Evolutionary conservation across 2,888 invertebrate genomes (phyloP).

Genomic region (Temnothorax rugatulus): DNA sequence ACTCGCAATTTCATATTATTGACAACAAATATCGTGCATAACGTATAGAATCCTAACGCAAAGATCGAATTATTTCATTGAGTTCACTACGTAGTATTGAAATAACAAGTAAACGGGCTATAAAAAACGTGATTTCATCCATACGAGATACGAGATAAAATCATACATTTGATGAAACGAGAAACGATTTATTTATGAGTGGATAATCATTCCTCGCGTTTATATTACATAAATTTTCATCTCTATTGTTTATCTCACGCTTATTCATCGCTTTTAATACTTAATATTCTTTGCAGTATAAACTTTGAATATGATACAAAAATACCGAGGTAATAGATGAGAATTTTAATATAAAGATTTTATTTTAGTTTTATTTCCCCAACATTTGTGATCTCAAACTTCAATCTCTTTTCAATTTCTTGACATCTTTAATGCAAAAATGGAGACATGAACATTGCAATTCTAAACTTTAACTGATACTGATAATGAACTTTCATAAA

Average conservation of each 20-base stretch:
- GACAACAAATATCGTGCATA: background rate
- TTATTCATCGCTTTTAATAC: background rate
- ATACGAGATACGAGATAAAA: slow-evolving; percentile 11
- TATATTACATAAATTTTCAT: slow-evolving; percentile 16
- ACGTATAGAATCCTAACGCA: slow-evolving; percentile 14
- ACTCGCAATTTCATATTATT: background rate
- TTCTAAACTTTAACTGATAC: background rate
- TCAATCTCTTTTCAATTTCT: background rate
- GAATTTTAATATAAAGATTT: background rate
- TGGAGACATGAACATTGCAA: background rate
- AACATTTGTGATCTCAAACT: background rate
- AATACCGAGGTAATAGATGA: background rate
- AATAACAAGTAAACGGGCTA: background rate
- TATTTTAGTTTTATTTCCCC: background rate
- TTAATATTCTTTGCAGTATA: background rate
- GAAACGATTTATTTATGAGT: background rate
- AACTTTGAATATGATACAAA: background rate
- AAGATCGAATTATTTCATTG: slow-evolving; percentile 45
- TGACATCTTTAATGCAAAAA: background rate
- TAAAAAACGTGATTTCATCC: background rate
- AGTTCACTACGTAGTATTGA: slow-evolving; percentile 8
- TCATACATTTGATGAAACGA: background rate
- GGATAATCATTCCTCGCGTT: background rate
- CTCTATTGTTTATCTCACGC: background rate
- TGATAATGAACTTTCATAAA: background rate